Percentiles rank a stretch among this genome's conserved stretches.
Conservation (phyloP, 1,140 invertebrate species). For the Glomeris maerens region DNA sequence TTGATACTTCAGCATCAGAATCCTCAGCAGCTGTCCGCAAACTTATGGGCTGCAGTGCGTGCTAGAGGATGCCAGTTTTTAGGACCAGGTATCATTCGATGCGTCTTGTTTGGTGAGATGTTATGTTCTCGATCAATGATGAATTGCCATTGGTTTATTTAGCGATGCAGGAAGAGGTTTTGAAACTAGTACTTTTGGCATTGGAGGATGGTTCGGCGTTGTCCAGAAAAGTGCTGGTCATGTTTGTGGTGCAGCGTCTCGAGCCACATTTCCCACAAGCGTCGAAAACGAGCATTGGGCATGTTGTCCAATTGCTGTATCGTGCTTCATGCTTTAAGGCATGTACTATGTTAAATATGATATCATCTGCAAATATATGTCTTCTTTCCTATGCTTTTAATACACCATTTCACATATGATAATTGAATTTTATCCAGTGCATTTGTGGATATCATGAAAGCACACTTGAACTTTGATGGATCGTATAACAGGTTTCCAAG, state of each 20-base stretch:
- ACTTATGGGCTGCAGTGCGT: slow-evolving; percentile 92
- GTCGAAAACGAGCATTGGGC: slow-evolving; percentile 95
- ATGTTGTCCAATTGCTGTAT: slow-evolving; percentile 95
- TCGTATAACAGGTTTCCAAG: slow-evolving; percentile 73
- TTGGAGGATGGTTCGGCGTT: slow-evolving; percentile 93
- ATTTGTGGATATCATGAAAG: neutral
- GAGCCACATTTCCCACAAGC: slow-evolving; percentile 93
- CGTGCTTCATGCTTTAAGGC: slow-evolving; percentile 97
- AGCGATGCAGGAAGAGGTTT: slow-evolving; percentile 96
- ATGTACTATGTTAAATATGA: slow-evolving; percentile 17
- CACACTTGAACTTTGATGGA: neutral
- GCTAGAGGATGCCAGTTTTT: slow-evolving; percentile 95
- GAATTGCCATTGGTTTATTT: slow-evolving; percentile 15
- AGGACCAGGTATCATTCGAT: slow-evolving; percentile 54
- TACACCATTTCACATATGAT: neutral
- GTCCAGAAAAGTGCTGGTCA: slow-evolving; percentile 91
- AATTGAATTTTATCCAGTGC: slow-evolving; percentile 6
- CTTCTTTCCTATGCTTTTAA: slow-evolving; percentile 8
- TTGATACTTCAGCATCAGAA: slow-evolving; percentile 88
- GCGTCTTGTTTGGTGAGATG: too few species aligned
- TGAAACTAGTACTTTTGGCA: slow-evolving; percentile 83
- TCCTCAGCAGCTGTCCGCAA: slow-evolving; percentile 76
- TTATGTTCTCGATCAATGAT: too few species aligned
- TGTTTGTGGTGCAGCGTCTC: slow-evolving; percentile 94
- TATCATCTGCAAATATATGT: neutral